Conservation (phyloP, 2,797 vertebrate species). For the Microhierax caerulescens region DNA sequence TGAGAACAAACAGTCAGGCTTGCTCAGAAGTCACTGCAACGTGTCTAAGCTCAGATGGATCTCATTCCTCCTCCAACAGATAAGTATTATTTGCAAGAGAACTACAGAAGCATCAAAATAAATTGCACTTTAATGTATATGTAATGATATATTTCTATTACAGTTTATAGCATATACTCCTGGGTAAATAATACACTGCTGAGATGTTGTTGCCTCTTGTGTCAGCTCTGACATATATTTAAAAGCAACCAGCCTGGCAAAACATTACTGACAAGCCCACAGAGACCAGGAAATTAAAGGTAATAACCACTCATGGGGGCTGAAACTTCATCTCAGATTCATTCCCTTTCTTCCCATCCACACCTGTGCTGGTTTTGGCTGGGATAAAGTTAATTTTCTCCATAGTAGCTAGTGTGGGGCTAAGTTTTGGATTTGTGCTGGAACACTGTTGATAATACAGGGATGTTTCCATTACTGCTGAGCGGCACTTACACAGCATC, state of each 20-base stretch:
- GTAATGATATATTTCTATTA: neutral
- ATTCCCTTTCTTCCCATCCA: neutral
- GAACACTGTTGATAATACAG: too few species aligned
- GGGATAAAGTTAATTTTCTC: too few species aligned
- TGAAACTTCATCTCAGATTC: neutral
- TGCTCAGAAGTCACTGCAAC: neutral
- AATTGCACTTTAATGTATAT: neutral
- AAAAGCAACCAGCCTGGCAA: conserved; percentile 7
- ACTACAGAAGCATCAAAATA: neutral
- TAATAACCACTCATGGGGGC: neutral
- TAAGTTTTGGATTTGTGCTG: too few species aligned
- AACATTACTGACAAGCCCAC: neutral
- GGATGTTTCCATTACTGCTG: too few species aligned
- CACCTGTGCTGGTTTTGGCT: neutral
- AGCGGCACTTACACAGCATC: too few species aligned
- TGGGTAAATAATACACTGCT: neutral
- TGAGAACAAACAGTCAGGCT: neutral
- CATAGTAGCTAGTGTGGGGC: too few species aligned
- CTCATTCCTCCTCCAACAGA: neutral
- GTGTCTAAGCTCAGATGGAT: neutral
- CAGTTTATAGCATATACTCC: neutral
- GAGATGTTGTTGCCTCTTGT: neutral
- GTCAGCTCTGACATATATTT: neutral
- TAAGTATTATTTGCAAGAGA: neutral
- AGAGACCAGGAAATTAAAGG: neutral